Evolutionary conservation across 2,113 vertebrate genomes (phyloP), one percentile per base, ranked within the genome.

Genomic region (Oceanodroma tethys): DNA sequence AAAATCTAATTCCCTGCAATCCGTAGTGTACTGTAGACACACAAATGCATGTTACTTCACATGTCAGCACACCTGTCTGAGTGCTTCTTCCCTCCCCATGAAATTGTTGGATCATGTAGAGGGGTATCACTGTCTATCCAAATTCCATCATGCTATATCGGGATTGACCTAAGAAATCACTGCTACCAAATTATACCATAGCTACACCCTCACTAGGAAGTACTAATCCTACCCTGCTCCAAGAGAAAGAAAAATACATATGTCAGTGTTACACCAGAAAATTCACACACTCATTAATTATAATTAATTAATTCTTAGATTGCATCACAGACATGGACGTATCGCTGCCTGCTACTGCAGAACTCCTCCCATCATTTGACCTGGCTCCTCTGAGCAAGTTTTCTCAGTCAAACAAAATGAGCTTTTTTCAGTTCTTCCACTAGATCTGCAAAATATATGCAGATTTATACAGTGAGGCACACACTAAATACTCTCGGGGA

Each of bases 381-480:
- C 82, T 67, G 59, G 40, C 80, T 92, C 20, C 56, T 93, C 70
- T 19, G 17, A 83, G 32, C 36, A 66, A 94, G 29, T 62, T 74
- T 80, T 62, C 78, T 85, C 75, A 42, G 62, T 66, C 59, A 87
- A 89, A 81, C 81, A 87, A 32, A 30, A 0, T 32, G 15, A 94
- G 67, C 5, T 86, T 87, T 90, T 78, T 55, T 42, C 70, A 83
- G 27, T 65, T 50, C 91, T 97, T 98, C 75, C n/a, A 52, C 80
- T 55, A 68, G 62, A 88, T 95, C 88, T 95, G 97, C 90, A 96
- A 98, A 97, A 98, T 97, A 47, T 94, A 97, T 98, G 94, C 79
- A 96, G 94, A 96, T 95, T 97, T 97, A 97, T 94, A 86, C 97
- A 96, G 84, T 10, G 91, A 95, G 78, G 79, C 90, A 76, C 53